phyloP scores from a whole-genome alignment of 2,888 invertebrate species.

The Anagyrus pseudococci region DNA sequence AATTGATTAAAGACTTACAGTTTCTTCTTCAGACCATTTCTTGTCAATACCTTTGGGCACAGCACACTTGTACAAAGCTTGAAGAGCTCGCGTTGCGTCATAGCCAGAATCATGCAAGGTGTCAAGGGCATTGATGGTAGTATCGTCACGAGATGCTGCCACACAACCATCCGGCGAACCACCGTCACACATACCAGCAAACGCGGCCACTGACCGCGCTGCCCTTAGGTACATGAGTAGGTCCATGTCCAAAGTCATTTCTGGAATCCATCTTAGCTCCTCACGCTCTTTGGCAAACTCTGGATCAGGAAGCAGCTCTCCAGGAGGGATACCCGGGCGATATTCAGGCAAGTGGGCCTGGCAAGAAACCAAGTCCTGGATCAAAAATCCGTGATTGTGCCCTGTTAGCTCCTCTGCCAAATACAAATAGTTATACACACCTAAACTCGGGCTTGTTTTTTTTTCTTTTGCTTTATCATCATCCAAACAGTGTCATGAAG shows the following conservation, averaged over 20 bases:
- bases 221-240: slow-evolving; percentile 97
- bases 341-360: slow-evolving; percentile 72
- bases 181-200: slow-evolving; percentile 98
- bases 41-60: slow-evolving; percentile 97
- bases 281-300: slow-evolving; percentile 72
- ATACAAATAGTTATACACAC: slow-evolving; percentile 55
- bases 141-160: slow-evolving; percentile 96
- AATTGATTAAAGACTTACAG: slow-evolving; percentile 62
- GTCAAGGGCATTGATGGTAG: slow-evolving; percentile 95
- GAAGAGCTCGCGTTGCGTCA: slow-evolving; percentile 94
- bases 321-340: slow-evolving; percentile 61
- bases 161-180: slow-evolving; percentile 96
- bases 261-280: slow-evolving; percentile 93
- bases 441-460: slow-evolving; percentile 53
- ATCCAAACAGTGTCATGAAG: too few relatives aligned
- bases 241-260: slow-evolving; percentile 91
- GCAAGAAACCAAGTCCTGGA: slow-evolving; percentile 62
- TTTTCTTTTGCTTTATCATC: slow-evolving; percentile 2
- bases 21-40: slow-evolving; percentile 98
- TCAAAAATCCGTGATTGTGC: slow-evolving; percentile 55
- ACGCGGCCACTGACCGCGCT: slow-evolving; percentile 97
- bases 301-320: slow-evolving; percentile 63
- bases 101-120: slow-evolving; percentile 96
- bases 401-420: slow-evolving; percentile 58
- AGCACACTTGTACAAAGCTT: slow-evolving; percentile 96